Evolutionary conservation across 2,797 vertebrate species (phyloP), one percentile per base, ranked within the genome.

Genomic region (Merluccius polli): DNA sequence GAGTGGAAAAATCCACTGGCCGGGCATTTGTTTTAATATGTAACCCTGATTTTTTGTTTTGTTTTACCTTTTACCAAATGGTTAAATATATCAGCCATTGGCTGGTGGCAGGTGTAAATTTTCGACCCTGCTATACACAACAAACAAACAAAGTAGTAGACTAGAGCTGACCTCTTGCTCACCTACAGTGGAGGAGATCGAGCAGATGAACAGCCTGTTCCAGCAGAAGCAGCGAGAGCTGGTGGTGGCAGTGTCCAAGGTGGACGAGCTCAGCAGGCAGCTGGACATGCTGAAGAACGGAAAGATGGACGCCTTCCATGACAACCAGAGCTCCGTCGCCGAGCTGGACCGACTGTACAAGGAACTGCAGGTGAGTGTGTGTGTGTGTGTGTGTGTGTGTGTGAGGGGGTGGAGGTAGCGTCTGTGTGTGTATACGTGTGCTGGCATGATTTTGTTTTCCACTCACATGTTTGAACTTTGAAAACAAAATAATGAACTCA

Each of bases 141-240:
- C 48, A 52, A n/a, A n/a, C 18, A 8, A 38, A 35, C 33, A 52
- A 52, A 52, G 21, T 2, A 21, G 21, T 52, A 1, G 21, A 52
- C 48, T n/a, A 52, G 18, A 52, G 48, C 48, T 52, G 48, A 52
- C 10, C 59, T 74, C 24, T 2, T 18, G 2, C 44, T 65, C 9
- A 59, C 32, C 15, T 35, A 7, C 77, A 99, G 98, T 99, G 93
- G 97, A 99, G 82, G 98, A 99, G 89, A 98, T 99, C 18, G 97
- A 99, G 80, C 97, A 98, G 93, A 99, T 99, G 97, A 99, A 96
- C 84, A 96, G 95, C 81, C 87, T 99, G 91, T 99, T 99, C 94
- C 97, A 98, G 93, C 97, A 98, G 84, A 99, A 99, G 88, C 98
- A 99, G 91, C 94, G 95, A 77, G 97, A 99, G 88, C 89, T 99